These are phyloP conservation scores for Ariolimax columbianus DNA, from an alignment of 2,888 invertebrate species.

Conservation along the genomic window DNA sequence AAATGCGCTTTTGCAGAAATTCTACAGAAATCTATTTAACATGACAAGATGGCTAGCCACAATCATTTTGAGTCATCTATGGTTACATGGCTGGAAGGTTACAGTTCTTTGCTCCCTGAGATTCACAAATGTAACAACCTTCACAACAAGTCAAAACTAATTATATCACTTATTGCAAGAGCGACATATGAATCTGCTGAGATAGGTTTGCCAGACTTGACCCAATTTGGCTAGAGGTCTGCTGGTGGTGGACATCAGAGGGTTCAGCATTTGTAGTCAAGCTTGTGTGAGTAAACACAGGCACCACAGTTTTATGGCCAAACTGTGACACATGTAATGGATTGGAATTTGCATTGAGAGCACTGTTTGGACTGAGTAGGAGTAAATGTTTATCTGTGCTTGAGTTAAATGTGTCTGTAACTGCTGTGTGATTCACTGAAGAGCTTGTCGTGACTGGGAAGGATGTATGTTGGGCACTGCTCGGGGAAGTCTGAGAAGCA, in stretches of 20 bases:
- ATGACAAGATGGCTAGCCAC: too few species aligned
- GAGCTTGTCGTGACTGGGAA: neutral
- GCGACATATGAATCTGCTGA: conserved; percentile 27
- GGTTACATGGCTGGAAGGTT: too few species aligned
- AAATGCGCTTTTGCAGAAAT: too few species aligned
- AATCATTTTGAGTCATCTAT: too few species aligned
- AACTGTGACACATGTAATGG: neutral
- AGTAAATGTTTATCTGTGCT: neutral
- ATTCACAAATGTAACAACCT: too few species aligned
- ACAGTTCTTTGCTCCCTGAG: too few species aligned
- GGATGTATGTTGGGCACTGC: conserved; percentile 3
- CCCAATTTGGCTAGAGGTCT: neutral
- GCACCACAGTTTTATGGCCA: neutral
- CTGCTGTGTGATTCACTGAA: neutral
- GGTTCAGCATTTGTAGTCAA: neutral
- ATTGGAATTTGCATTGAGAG: neutral
- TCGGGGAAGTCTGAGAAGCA: neutral
- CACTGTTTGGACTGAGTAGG: neutral
- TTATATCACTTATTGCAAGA: conserved; percentile 11
- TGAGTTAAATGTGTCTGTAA: neutral
- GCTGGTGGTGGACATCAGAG: neutral
- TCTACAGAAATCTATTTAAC: too few species aligned
- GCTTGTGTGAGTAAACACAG: neutral
- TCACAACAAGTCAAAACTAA: neutral
- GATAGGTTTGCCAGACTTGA: conserved; percentile 26